Evolutionary conservation across 1,140 invertebrate genomes (phyloP), one percentile per base, ranked within the genome.

Genomic region (Diorhabda elongata): DNA sequence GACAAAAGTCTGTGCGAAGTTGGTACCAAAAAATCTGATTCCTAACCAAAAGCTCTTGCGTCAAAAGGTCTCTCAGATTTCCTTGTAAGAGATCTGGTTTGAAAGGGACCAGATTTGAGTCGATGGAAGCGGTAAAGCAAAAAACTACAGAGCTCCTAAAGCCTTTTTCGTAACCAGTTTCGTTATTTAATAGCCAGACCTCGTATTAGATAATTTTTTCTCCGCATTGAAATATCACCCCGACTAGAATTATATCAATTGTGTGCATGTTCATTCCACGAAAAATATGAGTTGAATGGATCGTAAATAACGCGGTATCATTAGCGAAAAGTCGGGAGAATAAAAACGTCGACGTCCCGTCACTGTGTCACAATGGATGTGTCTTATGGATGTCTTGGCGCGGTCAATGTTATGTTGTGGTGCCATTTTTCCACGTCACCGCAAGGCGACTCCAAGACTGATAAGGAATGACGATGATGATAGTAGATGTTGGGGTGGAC

Each of bases 351-450:
- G 72, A 73, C 69, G 69, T 66, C 67, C 69, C 69, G 61, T 74
- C 70, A 74, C 65, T 68, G 71, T 69, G 74, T 76, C 76, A 79
- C 77, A 79, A 79, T 79, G 72, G 77, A 52, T 52, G 26, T 26
- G 47, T 52, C 47, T 52, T 52, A 79, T 79, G 72, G 77, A 79
- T 77, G 74, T 77, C 76, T 76, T 70, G n/a, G 69, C 71, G 72
- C 77, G 76, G 77, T 78, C 77, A 79, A 77, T 79, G 77, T 79
- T 78, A 79, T 79, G 77, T 77, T 78, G 75, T 76, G 76, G 71
- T 77, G 77, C 76, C 72, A 79, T 79, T 79, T 79, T 79, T 79
- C 77, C 76, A 79, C 77, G 77, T 79, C 77, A 79, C 75, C 74
- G 73, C 76, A 77, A 77, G 77, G 77, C 77, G 77, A 78, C 77